Evolutionary conservation across 2,797 vertebrate species (phyloP), one percentile per base, ranked within the genome.

Genomic region (Sitta carolinensis): DNA sequence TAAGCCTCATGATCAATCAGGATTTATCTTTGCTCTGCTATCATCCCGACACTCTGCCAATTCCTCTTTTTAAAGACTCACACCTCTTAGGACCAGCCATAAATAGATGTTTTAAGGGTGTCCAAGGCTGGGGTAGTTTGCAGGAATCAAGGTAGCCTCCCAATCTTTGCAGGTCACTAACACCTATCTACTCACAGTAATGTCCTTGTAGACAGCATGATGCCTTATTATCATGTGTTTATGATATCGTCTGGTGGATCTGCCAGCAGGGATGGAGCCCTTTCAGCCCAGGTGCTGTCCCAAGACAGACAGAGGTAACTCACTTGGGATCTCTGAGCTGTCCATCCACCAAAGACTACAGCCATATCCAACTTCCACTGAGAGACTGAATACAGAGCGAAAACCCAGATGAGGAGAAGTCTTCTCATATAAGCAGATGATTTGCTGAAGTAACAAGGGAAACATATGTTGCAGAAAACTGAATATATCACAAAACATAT

Each of bases 1-100:
- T 63, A 62, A 89, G 68, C 61, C 61, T 82, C 54, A 36, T 34
- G 38, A 95, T 97, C 92, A 93, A 95, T 95, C 75, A 90, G 84
- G 13, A 54, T 94, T 90, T 50, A 51, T 85, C 81, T 42, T 61
- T 93, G 72, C 42, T 80, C 68, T 74, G 9, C 68, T 47, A 15
- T 62, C 50, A 58, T 34, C 50, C 42, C 18, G 0, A 51, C 47
- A 68, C 54, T 21, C 50, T 22, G 7, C 50, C 68, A 73, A 10
- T 42, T 86, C 45, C 52, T n/a, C 27, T 84, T 59, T 51, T 23
- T 13, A 87, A 80, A 36, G 32, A 36, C 67, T 89, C 27, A 30
- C 74, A 89, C 77, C 54, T 85, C 57, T 20, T 13, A 16, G 48
- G 50, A 36, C 13, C 15, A 40, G 22, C n/a, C 25, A 11, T 26